Evolutionary conservation across 2,888 invertebrate genomes (phyloP), one percentile per base, ranked within the genome.

Genomic region (Microplitis manilae): DNA sequence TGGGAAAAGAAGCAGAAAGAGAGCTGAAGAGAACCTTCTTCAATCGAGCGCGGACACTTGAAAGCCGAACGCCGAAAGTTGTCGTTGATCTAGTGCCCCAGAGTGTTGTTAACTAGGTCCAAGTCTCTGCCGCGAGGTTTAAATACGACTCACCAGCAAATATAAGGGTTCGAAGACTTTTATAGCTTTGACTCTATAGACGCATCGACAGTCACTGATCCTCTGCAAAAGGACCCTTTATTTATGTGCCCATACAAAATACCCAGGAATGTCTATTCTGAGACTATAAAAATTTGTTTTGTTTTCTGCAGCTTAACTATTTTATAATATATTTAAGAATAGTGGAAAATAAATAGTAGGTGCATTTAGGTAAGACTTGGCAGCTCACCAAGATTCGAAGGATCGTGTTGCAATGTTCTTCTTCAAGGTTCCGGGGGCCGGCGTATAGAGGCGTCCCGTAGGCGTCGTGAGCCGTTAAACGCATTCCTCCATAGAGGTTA

Each of bases 401-500:
- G 87, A 88, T 88, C 87, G 87, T 89, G 89, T 89, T 87, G 89
- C 87, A 89, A 89, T 85, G 86, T 84, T 84, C 87, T 88, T 89
- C 88, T 85, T 88, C 89, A 89, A 89, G 89, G 89, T 86, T 85
- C 85, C 84, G 86, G 84, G 85, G 83, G 82, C 83, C 68, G 71
- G 73, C 68, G 78, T 83, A 84, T 86, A 86, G 85, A 88, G 87
- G 88, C 88, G 88, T 89, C 88, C 88, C 87, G 89, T 90, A 89
- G 89, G 89, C 89, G 89, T 89, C 83, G 50, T 13, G 84, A 87
- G 86, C 82, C 87, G 89, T 89, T 90, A 88, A 89, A 89, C 88
- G 89, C 89, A 89, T 90, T 90, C 89, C 89, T 87, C 81, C 87
- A 87, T 86, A 88, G 88, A 89, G 89, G 89, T 87, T 89, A 86